Conservation (phyloP, 2,888 invertebrate species). For the Mystacides longicornis region DNA sequence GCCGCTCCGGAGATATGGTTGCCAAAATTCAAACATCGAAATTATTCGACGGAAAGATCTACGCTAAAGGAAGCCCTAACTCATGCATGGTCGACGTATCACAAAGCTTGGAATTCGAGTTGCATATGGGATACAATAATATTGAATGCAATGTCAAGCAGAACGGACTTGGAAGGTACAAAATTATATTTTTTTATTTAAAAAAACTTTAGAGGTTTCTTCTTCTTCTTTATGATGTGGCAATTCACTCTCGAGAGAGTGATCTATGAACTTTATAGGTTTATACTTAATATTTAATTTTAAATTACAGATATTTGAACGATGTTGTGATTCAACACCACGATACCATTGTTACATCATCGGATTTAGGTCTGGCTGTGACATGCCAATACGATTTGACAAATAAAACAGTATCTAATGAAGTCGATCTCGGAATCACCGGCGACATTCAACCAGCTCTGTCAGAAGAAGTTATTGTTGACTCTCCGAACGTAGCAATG, state of each 20-base stretch:
- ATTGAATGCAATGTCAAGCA: constrained; percentile 89
- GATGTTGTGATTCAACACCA: constrained; percentile 94
- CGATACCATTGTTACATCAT: constrained; percentile 90
- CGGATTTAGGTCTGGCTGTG: constrained; percentile 86
- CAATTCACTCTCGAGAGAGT: too few relatives aligned
- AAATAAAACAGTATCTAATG: constrained; percentile 89
- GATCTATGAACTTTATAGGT: neutral
- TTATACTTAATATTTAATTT: neutral
- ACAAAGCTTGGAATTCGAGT: constrained; percentile 81
- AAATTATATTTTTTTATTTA: neutral
- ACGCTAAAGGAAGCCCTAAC: constrained; percentile 90
- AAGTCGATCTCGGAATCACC: constrained; percentile 81
- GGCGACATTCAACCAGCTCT: constrained; percentile 82
- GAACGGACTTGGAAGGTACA: constrained; percentile 67
- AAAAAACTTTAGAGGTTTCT: neutral
- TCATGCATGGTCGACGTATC: constrained; percentile 86
- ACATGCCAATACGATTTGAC: constrained; percentile 92
- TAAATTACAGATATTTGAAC: constrained; percentile 59
- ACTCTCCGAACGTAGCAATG: constrained; percentile 93
- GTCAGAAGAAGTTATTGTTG: constrained; percentile 86
- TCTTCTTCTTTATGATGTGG: too few relatives aligned
- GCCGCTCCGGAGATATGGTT: constrained; percentile 87
- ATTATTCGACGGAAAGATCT: constrained; percentile 89
- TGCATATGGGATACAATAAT: constrained; percentile 87
- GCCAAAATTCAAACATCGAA: constrained; percentile 87